Evolutionary conservation across 1,140 invertebrate genomes (phyloP).

Genomic region (Aphis craccivora): DNA sequence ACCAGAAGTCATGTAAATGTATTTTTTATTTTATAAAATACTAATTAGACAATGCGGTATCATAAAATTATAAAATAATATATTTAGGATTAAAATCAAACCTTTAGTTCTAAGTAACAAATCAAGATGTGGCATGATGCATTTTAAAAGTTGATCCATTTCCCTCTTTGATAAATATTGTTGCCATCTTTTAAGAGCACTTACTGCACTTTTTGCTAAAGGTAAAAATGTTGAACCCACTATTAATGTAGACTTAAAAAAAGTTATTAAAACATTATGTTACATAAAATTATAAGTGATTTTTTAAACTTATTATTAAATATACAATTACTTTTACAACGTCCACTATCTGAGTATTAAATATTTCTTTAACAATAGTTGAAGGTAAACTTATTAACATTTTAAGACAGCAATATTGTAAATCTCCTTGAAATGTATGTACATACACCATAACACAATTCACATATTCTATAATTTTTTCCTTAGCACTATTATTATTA

Average conservation of each 20-base stretch:
- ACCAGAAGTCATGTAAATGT: neutral
- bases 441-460: neutral
- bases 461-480: slow-evolving; percentile 35
- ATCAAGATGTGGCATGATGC: slow-evolving; percentile 24
- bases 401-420: slow-evolving; percentile 15
- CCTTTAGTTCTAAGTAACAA: slow-evolving; percentile 25
- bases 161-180: slow-evolving; percentile 23
- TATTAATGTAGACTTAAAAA: neutral
- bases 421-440: slow-evolving; percentile 29
- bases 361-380: slow-evolving; percentile 21
- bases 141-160: slow-evolving; percentile 40
- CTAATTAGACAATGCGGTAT: neutral
- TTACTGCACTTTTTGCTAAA: neutral
- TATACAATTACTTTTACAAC: slow-evolving; percentile 17
- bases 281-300: neutral
- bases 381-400: slow-evolving; percentile 25
- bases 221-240: neutral
- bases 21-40: neutral
- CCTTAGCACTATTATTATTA: neutral
- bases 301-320: neutral
- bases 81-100: slow-evolving; percentile 8
- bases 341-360: neutral
- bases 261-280: neutral
- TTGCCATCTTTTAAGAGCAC: slow-evolving; percentile 8
- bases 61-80: neutral